Evolutionary conservation across 2,113 vertebrate species (phyloP), one percentile per base, ranked within the genome.

Genomic region (Propithecus coquereli): DNA sequence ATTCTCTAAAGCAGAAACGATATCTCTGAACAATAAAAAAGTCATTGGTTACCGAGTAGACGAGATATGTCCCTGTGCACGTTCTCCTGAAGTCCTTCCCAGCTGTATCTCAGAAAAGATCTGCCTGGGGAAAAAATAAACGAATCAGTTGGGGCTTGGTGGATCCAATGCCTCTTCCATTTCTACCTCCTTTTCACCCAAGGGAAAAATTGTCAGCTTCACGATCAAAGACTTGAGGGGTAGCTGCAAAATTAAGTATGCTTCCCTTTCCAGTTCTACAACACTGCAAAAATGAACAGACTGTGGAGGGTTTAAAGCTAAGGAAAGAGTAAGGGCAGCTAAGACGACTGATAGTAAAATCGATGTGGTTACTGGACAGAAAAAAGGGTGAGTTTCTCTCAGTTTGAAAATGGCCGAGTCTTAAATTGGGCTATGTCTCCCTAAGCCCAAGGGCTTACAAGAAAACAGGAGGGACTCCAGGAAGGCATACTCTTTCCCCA

Each of bases 1-100:
- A 59, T 54, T 94, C 59, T 92, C 43, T 90, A 23, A 88, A 90
- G 83, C 54, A 95, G 66, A 97, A 95, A 85, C 54, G 16, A 1
- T 50, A 25, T 52, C 34, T 14, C 80, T 71, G 34, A 94, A 85
- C 16, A 88, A 76, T 23, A 40, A 92, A 83, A 73, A 70, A 27
- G 45, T 50, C 61, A n/a, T 9, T 25, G n/a, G 32, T 70, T 90
- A 85, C 47, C 40, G 45, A 96, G 34, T 74, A 79, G 30, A 63
- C 10, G 87, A 30, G 40, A 10, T 8, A 61, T 23, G 8, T 57
- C 43, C 45, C 66, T 66, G 3, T 43, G 25, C 40, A 47, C 0
- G 2, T 43, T 50, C 27, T 95, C 25, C 20, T 23, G 25, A 76
- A 73, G 34, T 32, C 32, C 25, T 47, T 23, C 47, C 61, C 11